Percentiles rank a stretch among this genome's conserved stretches.
These are phyloP conservation scores for Operophtera brumata DNA, from an alignment of 2,888 invertebrate genomes.

Conservation along the genomic window DNA sequence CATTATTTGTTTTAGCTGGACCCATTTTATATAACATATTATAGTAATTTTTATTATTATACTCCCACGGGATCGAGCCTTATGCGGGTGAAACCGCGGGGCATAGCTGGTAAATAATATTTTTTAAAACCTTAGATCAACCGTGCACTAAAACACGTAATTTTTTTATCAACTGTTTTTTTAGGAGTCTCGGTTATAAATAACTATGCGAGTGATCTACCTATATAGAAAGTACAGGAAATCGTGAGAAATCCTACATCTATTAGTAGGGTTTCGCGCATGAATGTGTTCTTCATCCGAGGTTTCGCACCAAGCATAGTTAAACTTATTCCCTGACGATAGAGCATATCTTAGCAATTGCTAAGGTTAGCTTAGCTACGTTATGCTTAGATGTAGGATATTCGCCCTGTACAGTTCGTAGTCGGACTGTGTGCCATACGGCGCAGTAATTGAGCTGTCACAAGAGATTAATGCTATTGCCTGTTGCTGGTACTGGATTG, in stretches of 20 bases:
- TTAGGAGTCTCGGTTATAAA: background rate
- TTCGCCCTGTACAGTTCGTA: background rate
- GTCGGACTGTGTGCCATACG: slow-evolving; percentile 16
- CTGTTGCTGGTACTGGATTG: slow-evolving; percentile 37
- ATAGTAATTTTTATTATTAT: too few relatives aligned
- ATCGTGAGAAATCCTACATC: background rate
- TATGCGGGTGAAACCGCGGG: too few relatives aligned
- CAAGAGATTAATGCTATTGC: slow-evolving; percentile 64
- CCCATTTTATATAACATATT: too few relatives aligned
- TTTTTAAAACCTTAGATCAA: too few relatives aligned
- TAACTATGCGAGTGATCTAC: background rate
- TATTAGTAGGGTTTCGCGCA: too few relatives aligned
- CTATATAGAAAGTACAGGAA: background rate
- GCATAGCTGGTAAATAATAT: too few relatives aligned
- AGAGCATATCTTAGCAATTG: background rate
- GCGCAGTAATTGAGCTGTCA: slow-evolving; percentile 70
- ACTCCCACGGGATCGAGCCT: too few relatives aligned
- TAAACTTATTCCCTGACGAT: background rate
- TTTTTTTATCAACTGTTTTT: too few relatives aligned
- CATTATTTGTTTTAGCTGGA: too few relatives aligned
- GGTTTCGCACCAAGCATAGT: background rate
- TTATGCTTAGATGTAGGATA: background rate
- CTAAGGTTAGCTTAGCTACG: slow-evolving; percentile 1
- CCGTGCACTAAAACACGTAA: too few relatives aligned
- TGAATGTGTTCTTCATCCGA: too few relatives aligned